Percentiles rank a stretch among this genome's conserved stretches.
phyloP scores from a whole-genome alignment of 1,140 invertebrate genomes.

The Pseudomyrmex gracilis region DNA sequence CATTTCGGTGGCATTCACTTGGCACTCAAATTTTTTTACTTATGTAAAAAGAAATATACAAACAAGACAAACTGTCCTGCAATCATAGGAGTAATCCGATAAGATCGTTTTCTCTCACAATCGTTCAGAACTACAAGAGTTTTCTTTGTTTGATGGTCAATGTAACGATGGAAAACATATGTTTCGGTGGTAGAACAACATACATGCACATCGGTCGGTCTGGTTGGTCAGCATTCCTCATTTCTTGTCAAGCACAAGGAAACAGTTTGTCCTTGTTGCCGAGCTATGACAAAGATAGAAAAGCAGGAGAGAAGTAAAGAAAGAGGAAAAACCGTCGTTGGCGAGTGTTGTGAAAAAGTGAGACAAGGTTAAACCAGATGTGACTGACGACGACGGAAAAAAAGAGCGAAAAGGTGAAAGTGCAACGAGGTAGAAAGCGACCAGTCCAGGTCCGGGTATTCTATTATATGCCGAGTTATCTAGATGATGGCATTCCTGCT shows the following conservation, averaged over 20 bases:
- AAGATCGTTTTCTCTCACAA: constrained; percentile 51
- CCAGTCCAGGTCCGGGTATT: constrained; percentile 80
- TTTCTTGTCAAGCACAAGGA: constrained; percentile 58
- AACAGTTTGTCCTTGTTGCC: constrained; percentile 23
- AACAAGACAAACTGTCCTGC: constrained; percentile 30
- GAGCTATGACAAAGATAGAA: not conserved
- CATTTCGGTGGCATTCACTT: constrained; percentile 48
- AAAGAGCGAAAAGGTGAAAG: constrained; percentile 78
- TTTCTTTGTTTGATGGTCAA: constrained; percentile 70
- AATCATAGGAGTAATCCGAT: constrained; percentile 64
- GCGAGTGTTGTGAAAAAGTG: constrained; percentile 65
- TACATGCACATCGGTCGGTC: constrained; percentile 2
- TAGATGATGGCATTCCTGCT: constrained; percentile 84
- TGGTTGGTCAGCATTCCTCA: constrained; percentile 52
- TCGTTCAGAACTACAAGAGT: constrained; percentile 54
- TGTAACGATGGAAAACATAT: constrained; percentile 66
- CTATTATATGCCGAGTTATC: constrained; percentile 83
- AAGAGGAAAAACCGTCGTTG: constrained; percentile 1
- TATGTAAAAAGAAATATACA: too few relatives aligned
- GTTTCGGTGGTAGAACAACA: constrained; percentile 35
- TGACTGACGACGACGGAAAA: constrained; percentile 19
- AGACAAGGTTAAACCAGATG: constrained; percentile 35
- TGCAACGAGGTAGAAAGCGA: constrained; percentile 81
- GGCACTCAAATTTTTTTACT: constrained; percentile 68
- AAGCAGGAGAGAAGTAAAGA: not conserved